A percentile compares a stretch with the other conserved stretches of the same genome.
phyloP scores from a whole-genome alignment of 2,888 invertebrate species.

The Alentia gelatinosa region DNA sequence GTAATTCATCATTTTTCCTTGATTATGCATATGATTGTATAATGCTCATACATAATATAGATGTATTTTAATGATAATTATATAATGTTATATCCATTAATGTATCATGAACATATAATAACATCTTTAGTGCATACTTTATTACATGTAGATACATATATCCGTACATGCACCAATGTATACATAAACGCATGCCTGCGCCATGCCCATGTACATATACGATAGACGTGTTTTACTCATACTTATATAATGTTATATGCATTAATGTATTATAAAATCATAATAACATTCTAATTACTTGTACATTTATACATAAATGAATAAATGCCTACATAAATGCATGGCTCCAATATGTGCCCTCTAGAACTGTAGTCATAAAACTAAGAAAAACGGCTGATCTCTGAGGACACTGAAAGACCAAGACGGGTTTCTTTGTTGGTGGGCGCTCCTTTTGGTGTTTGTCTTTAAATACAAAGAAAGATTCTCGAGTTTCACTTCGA shows the following conservation, averaged over 20 bases:
- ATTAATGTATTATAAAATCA: neutral
- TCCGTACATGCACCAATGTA: too few species aligned
- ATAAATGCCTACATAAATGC: too few species aligned
- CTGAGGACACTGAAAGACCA: neutral
- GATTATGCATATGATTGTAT: too few species aligned
- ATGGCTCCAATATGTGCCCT: neutral
- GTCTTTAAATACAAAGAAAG: slow-evolving; percentile 3
- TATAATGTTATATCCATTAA: too few species aligned
- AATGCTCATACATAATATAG: too few species aligned
- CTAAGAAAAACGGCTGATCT: neutral
- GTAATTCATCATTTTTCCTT: too few species aligned
- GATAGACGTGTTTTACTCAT: neutral
- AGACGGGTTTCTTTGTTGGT: neutral
- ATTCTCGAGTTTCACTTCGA: neutral
- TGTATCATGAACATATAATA: too few species aligned
- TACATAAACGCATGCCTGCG: too few species aligned
- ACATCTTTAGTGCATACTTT: too few species aligned
- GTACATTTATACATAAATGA: neutral
- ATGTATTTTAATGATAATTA: too few species aligned
- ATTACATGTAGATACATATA: too few species aligned
- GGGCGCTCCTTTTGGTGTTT: neutral
- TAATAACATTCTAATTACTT: neutral
- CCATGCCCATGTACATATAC: neutral
- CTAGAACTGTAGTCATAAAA: neutral
- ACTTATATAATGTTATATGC: neutral